Evolutionary conservation across 2,797 vertebrate genomes (phyloP).

Genomic region (Astyanax mexicanus): DNA sequence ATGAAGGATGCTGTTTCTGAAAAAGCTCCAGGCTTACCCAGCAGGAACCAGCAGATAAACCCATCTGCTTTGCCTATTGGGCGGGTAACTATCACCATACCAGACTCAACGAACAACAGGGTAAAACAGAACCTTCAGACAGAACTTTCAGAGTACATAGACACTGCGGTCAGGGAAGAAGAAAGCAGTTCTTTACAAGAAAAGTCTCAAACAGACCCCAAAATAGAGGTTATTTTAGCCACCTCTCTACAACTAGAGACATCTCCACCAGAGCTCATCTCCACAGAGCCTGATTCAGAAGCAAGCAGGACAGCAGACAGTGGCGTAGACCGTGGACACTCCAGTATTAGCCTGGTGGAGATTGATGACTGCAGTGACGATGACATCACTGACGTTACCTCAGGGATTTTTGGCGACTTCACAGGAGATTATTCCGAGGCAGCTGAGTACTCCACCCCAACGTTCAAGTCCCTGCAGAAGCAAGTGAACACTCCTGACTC

Average conservation of each 20-base stretch:
- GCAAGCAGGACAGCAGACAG: slow-evolving; percentile 60
- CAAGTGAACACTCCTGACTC: slow-evolving; percentile 89
- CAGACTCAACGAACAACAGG: slow-evolving; percentile 53
- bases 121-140: slow-evolving; percentile 27
- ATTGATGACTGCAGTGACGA: slow-evolving; percentile 82
- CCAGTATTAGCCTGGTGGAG: slow-evolving; percentile 73
- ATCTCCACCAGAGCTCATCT: slow-evolving; percentile 63
- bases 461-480: slow-evolving; percentile 86
- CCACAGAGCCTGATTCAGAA: slow-evolving; percentile 72
- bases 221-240: slow-evolving; percentile 63
- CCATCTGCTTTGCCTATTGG: slow-evolving; percentile 73
- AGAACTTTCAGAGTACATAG: slow-evolving; percentile 64
- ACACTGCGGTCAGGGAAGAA: slow-evolving; percentile 59
- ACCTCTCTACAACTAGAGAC: slow-evolving; percentile 65
- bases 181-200: slow-evolving; percentile 59
- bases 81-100: slow-evolving; percentile 68
- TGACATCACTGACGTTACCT: slow-evolving; percentile 82
- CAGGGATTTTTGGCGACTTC: slow-evolving; percentile 81
- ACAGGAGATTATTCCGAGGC: slow-evolving; percentile 70
- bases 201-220: slow-evolving; percentile 55
- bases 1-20: slow-evolving; percentile 71
- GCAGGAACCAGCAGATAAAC: slow-evolving; percentile 71
- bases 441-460: slow-evolving; percentile 68
- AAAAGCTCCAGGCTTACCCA: slow-evolving; percentile 64
- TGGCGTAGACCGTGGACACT: slow-evolving; percentile 70